These are phyloP conservation scores for Propithecus perrieri DNA, from an alignment of 2,797 vertebrate genomes.

Conservation along the genomic window DNA sequence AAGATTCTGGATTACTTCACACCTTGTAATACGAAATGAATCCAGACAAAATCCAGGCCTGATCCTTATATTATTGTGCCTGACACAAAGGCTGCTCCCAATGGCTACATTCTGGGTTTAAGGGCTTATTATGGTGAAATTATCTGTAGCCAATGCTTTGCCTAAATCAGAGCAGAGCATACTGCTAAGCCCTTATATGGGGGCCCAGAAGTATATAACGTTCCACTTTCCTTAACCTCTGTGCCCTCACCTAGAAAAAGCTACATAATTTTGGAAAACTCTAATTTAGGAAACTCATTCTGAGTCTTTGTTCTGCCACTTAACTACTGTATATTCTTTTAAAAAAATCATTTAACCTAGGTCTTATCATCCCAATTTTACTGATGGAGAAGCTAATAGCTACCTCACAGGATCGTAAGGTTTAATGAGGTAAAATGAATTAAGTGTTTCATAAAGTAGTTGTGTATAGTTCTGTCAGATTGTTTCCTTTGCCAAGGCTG, in stretches of 20 bases:
- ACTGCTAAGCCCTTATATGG: background rate
- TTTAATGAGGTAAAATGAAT: conserved; percentile 15
- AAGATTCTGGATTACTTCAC: background rate
- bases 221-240: background rate
- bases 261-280: background rate
- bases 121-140: background rate
- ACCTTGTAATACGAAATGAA: background rate
- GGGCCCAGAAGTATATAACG: background rate
- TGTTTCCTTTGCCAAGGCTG: background rate
- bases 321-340: background rate
- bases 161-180: background rate
- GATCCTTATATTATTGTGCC: background rate
- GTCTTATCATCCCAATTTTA: background rate
- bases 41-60: background rate
- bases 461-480: background rate
- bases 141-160: background rate
- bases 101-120: background rate
- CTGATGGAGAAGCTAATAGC: background rate
- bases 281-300: conserved; percentile 36
- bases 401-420: background rate
- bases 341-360: background rate
- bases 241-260: background rate
- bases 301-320: background rate
- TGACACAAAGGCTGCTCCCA: background rate
- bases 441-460: background rate